Base-by-base conservation (phyloP, 2,113 vertebrate species). In the Cinclus cinclus region DNA sequence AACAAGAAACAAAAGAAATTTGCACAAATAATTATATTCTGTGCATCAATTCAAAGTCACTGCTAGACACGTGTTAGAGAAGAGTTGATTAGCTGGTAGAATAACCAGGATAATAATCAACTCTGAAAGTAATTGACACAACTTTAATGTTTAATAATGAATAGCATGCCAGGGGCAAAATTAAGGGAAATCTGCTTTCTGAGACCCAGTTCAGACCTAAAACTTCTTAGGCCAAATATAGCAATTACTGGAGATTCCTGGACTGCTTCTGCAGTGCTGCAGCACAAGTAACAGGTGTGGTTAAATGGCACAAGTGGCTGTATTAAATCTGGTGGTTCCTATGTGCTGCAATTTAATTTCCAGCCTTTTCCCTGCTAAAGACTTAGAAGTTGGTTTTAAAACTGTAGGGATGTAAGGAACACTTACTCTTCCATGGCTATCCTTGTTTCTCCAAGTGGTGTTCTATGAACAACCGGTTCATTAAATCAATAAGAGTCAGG, bases 91-190 rank as follows among this genome's bases (percentile, higher is more conserved):
- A 95, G 89, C 83, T 96, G 85, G 85, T 93, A 88, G 92, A 96
- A 94, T 92, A 96, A 95, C 87, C 53, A 70, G 96, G 96, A 95
- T 96, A 97, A 96, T 97, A 95, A 96, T 98, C 82, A 95, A 95
- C 80, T 95, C 83, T 96, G 95, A 92, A 96, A 96, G 94, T 95
- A 97, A 97, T 90, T 97, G 97, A 96, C 90, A 93, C 92, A 97
- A 96, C 93, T 97, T 97, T 97, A 96, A 97, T 97, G 91, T 96
- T 98, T 97, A 97, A 97, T 96, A 97, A 97, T 96, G 95, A 97
- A 97, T 96, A 94, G 71, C 39, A 47, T 59, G 87, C 93, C 75
- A 53, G 87, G 74, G 89, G 95, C 93, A 97, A 96, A 96, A 96
- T 89, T 92, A 95, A 96, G 70, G 82, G 69, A 94, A 96, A 90